Base-by-base conservation (phyloP, 1,140 invertebrate genomes). In the Drosophila ercepeae region DNA sequence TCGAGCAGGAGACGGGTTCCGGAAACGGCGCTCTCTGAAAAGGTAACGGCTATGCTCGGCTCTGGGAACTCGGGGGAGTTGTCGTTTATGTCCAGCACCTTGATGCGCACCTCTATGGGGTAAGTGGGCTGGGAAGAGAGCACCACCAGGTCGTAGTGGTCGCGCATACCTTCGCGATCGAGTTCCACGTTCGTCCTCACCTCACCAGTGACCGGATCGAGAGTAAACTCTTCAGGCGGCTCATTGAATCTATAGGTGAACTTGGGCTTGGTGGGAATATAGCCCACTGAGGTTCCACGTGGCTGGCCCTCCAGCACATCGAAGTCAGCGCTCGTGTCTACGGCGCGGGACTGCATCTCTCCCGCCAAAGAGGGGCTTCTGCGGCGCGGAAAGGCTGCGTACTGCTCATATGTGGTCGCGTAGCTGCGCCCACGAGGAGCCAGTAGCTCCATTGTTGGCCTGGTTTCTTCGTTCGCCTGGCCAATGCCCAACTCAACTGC, bases 221-320 rank as follows among this genome's bases (percentile, higher is more conserved):
- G 91, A 7, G 92, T 92, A 86, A 98, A 98, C 89, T 98, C 96
- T 59, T 94, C 93, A 0, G 97, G 96, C 8, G 95, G 95, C 90
- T 98, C 97, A 91, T 98, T 98, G 91, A 98, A 98, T 32, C 97
- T 94, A 86, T 97, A 97, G 0, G 95, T 97, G 91, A 98, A 98
- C 59, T 95, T 96, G 3, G 95, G 94, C 90, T 97, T 96, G 4
- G 94, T 96, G 14, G 97, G 97, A 84, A 98, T 98, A 70, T 93
- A 93, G 11, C 97, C 97, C 4, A 98, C 96, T 3, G 95, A 86
- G 0, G 96, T 97, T 13, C 96, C 97, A 50, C 94, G 93, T 9
- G 96, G 95, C 79, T 96, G 94, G 29, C 96, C 96, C 91, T 98
- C 97, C 34, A 94, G 93, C 42, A 98, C 94, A 86, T 97, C 95